Evolutionary conservation across 2,113 vertebrate species (phyloP).

Genomic region (Nycticorax nycticorax): DNA sequence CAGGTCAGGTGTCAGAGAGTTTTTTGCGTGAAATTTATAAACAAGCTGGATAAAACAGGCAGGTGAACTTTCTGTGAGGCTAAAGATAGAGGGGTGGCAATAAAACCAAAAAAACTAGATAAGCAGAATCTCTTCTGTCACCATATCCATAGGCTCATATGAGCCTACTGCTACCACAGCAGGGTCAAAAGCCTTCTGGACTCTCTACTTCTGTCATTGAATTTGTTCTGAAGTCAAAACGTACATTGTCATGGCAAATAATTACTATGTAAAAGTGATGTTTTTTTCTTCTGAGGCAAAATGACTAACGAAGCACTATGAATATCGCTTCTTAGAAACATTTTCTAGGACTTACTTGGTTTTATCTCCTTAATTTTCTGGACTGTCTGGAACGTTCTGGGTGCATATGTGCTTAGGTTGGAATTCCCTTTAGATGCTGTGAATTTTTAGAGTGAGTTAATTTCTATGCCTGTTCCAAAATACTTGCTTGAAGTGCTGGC

Average conservation of each 20-base stretch:
- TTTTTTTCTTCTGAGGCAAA: not conserved
- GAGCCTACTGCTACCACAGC: not conserved
- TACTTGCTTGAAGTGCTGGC: not conserved
- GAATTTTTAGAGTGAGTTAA: not conserved
- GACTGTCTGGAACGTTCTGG: not conserved
- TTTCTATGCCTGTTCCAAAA: not conserved
- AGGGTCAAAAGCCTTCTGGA: not conserved
- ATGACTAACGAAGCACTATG: not conserved
- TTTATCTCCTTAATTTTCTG: not conserved
- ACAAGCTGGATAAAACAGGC: not conserved
- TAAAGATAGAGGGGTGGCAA: not conserved
- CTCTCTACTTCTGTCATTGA: not conserved
- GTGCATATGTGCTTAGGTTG: not conserved
- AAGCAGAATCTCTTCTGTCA: not conserved
- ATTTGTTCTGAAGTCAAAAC: not conserved
- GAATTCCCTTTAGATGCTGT: not conserved
- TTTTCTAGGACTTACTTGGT: not conserved
- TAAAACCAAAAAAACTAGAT: not conserved
- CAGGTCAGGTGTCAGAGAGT: not conserved
- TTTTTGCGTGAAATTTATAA: not conserved
- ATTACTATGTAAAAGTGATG: not conserved
- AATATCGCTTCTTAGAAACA: not conserved
- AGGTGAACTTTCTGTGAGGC: not conserved
- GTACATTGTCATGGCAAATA: not conserved
- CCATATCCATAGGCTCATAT: not conserved